Conservation (phyloP, 2,888 invertebrate genomes). For the Serripes groenlandicus region DNA sequence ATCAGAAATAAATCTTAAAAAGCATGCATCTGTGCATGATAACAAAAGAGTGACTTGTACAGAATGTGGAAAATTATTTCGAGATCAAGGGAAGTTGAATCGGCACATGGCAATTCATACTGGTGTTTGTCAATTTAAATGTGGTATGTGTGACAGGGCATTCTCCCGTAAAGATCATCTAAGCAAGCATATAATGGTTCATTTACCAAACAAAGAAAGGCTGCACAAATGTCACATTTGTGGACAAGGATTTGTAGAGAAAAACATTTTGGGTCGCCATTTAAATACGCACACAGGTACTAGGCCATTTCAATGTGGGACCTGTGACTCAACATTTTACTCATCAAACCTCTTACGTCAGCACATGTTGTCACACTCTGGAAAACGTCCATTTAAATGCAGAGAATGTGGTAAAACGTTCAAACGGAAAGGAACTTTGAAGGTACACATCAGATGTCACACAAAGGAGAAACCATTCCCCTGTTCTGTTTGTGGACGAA, state of each 20-base stretch:
- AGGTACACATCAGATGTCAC: slow-evolving; percentile 89
- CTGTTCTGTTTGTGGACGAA: slow-evolving; percentile 82
- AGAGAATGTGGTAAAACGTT: slow-evolving; percentile 86
- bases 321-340: slow-evolving; percentile 25
- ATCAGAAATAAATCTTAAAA: neutral
- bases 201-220: slow-evolving; percentile 41
- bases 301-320: slow-evolving; percentile 46
- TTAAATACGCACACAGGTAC: slow-evolving; percentile 46
- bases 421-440: slow-evolving; percentile 85
- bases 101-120: slow-evolving; percentile 40
- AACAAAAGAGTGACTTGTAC: slow-evolving; percentile 19
- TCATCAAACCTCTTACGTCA: slow-evolving; percentile 29
- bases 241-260: slow-evolving; percentile 47
- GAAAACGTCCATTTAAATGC: slow-evolving; percentile 86
- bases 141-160: slow-evolving; percentile 29
- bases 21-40: slow-evolving; percentile 11
- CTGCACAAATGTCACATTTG: slow-evolving; percentile 35
- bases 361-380: slow-evolving; percentile 82
- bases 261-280: slow-evolving; percentile 35
- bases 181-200: slow-evolving; percentile 37
- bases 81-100: slow-evolving; percentile 30
- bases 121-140: slow-evolving; percentile 27
- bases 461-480: slow-evolving; percentile 85
- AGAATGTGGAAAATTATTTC: slow-evolving; percentile 15
- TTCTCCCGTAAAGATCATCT: slow-evolving; percentile 53